These are phyloP conservation scores for Etheostoma perlongum DNA, from an alignment of 2,797 vertebrate genomes.

Conservation along the genomic window DNA sequence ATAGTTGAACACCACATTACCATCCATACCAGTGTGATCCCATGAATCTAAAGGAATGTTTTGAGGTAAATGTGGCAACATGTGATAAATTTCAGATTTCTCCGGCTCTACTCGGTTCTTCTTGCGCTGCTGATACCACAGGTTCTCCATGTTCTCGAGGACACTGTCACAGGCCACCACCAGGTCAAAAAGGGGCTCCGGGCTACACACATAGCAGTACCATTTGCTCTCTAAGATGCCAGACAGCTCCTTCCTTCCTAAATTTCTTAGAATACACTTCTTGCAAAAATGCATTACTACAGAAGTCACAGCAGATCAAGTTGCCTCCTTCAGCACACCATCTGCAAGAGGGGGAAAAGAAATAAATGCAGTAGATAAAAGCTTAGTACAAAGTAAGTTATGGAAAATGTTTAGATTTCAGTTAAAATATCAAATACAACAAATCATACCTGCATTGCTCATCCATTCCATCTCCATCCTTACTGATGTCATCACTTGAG, in stretches of 20 bases:
- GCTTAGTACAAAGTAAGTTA: background rate
- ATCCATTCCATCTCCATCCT: conserved; percentile 97
- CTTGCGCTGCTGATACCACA: conserved; percentile 91
- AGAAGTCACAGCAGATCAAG: conserved; percentile 98
- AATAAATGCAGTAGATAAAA: background rate
- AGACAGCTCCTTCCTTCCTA: conserved; percentile 95
- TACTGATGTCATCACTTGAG: conserved; percentile 98
- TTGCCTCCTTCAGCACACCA: conserved; percentile 99
- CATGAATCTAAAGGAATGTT: conserved; percentile 79
- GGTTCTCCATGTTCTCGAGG: conserved; percentile 92
- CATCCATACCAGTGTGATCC: conserved; percentile 90
- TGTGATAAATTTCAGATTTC: conserved; percentile 86
- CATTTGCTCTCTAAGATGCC: conserved; percentile 95
- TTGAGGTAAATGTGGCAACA: conserved; percentile 81
- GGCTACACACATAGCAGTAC: conserved; percentile 97
- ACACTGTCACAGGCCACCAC: conserved; percentile 92
- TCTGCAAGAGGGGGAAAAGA: conserved; percentile 75
- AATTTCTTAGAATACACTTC: conserved; percentile 96
- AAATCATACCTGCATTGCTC: conserved; percentile 94
- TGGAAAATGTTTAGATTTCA: background rate
- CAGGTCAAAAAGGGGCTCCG: conserved; percentile 94
- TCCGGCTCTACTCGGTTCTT: conserved; percentile 87
- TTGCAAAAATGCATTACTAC: conserved; percentile 99
- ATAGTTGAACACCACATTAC: conserved; percentile 89
- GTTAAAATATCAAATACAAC: background rate